Percentiles rank a stretch among this genome's conserved stretches.
Evolutionary conservation across 2,797 vertebrate genomes (phyloP).

Genomic region (Hoplostethus mediterraneus): DNA sequence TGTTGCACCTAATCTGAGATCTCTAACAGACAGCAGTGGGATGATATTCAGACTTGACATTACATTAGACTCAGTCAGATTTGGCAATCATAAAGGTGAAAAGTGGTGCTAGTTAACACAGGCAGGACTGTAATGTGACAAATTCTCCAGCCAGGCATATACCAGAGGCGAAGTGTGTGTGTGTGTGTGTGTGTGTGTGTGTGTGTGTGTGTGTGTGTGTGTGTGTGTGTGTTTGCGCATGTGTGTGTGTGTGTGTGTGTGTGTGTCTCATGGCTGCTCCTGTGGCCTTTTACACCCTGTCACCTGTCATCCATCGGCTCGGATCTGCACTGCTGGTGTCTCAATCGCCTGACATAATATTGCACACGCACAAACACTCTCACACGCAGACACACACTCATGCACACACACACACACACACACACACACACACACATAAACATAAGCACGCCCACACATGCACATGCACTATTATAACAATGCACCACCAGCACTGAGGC

Average conservation of each 20-base stretch:
- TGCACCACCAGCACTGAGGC: slow-evolving; percentile 45
- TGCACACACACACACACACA: slow-evolving; percentile 31
- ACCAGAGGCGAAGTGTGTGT: background rate
- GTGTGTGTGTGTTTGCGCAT: background rate
- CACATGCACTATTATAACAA: slow-evolving; percentile 53
- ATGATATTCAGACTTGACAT: slow-evolving; percentile 39
- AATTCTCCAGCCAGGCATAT: slow-evolving; percentile 27
- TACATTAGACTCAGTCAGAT: slow-evolving; percentile 47
- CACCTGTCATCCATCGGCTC: slow-evolving; percentile 70
- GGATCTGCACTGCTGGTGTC: slow-evolving; percentile 62
- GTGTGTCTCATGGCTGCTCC: slow-evolving; percentile 56
- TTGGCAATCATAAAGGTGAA: slow-evolving; percentile 61
- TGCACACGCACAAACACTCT: slow-evolving; percentile 37
- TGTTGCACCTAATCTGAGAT: slow-evolving; percentile 16
- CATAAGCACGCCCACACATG: too few relatives aligned
- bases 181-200: slow-evolving; percentile 15
- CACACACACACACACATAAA: slow-evolving; percentile 28
- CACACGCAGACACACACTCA: slow-evolving; percentile 15
- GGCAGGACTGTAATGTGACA: slow-evolving; percentile 62
- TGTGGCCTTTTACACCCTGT: slow-evolving; percentile 70
- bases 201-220: slow-evolving; percentile 7
- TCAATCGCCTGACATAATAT: slow-evolving; percentile 72
- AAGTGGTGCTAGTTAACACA: slow-evolving; percentile 58
- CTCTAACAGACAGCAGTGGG: slow-evolving; percentile 21
- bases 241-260: background rate